Evolutionary conservation across 2,888 invertebrate species (phyloP).

Genomic region (Pardosa pseudoannulata): DNA sequence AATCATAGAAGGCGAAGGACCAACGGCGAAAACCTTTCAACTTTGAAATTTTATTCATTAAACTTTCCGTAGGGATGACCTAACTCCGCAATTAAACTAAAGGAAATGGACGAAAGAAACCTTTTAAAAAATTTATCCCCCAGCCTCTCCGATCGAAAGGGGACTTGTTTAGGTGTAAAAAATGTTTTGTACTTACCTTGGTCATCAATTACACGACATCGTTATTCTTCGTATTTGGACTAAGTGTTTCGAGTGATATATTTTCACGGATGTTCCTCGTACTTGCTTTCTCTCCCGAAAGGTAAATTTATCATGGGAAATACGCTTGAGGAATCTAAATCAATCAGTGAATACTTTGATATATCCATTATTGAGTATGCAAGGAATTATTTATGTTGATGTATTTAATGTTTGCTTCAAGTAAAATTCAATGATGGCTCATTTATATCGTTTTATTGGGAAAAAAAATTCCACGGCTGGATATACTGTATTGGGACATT

Average conservation of each 20-base stretch:
- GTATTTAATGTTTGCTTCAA: neutral
- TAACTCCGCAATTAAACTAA: slow-evolving; percentile 52
- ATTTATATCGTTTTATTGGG: no score
- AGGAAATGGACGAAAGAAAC: slow-evolving; percentile 58
- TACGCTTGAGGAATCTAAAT: neutral
- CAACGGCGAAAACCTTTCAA: slow-evolving; percentile 44
- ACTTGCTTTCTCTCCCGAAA: neutral
- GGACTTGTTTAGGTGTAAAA: slow-evolving; percentile 23
- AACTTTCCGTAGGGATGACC: slow-evolving; percentile 33
- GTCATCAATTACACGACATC: slow-evolving; percentile 53
- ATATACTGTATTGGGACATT: no score
- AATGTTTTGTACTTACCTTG: slow-evolving; percentile 8
- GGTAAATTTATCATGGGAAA: neutral
- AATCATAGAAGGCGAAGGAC: slow-evolving; percentile 18
- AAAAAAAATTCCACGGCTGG: no score
- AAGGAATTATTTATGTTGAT: neutral
- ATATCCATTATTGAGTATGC: neutral
- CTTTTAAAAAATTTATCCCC: slow-evolving; percentile 69
- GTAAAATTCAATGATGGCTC: no score
- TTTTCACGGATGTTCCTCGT: neutral
- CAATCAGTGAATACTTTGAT: neutral
- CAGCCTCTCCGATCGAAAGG: neutral
- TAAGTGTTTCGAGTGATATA: slow-evolving; percentile 25
- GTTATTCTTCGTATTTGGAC: slow-evolving; percentile 64
- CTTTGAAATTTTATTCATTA: slow-evolving; percentile 47